Conservation (phyloP, 2,113 vertebrate genomes). For the Damaliscus lunatus region DNA sequence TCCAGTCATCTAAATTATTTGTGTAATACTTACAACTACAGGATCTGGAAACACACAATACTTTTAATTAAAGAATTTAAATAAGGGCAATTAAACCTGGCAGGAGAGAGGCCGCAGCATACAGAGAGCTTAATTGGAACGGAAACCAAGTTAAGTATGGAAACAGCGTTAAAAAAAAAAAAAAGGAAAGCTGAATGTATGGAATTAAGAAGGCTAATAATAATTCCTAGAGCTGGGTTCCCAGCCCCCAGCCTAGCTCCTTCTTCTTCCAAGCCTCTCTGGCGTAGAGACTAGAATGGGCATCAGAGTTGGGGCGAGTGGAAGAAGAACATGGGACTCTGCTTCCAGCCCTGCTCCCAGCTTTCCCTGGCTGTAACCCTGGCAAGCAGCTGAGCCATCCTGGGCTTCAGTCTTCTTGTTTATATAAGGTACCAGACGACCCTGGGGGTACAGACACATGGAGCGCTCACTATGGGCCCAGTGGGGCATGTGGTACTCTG, state of each 20-base stretch:
- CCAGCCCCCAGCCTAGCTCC: background rate
- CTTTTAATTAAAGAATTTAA: conserved; percentile 76
- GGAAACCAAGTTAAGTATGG: conserved; percentile 68
- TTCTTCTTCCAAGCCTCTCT: background rate
- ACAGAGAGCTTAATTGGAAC: conserved; percentile 65
- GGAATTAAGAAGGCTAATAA: conserved; percentile 37
- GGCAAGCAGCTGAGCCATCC: too few relatives aligned
- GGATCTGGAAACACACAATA: conserved; percentile 59
- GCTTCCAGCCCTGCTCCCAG: background rate
- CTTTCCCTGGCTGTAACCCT: background rate
- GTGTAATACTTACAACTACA: conserved; percentile 53
- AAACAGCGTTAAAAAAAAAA: conserved; percentile 4
- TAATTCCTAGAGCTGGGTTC: background rate
- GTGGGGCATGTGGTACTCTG: accelerated
- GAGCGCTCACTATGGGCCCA: too few relatives aligned
- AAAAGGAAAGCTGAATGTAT: conserved; percentile 38
- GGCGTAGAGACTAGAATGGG: background rate
- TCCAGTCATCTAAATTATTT: conserved; percentile 61
- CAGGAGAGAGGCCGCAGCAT: conserved; percentile 56
- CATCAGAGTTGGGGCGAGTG: accelerated
- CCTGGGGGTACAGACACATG: background rate
- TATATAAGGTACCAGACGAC: background rate
- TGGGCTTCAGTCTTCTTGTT: background rate
- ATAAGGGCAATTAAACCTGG: conserved; percentile 72
- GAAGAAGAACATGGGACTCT: background rate